Evolutionary conservation across 2,797 vertebrate genomes (phyloP), one percentile per base, ranked within the genome.

Genomic region (Todus mexicanus): DNA sequence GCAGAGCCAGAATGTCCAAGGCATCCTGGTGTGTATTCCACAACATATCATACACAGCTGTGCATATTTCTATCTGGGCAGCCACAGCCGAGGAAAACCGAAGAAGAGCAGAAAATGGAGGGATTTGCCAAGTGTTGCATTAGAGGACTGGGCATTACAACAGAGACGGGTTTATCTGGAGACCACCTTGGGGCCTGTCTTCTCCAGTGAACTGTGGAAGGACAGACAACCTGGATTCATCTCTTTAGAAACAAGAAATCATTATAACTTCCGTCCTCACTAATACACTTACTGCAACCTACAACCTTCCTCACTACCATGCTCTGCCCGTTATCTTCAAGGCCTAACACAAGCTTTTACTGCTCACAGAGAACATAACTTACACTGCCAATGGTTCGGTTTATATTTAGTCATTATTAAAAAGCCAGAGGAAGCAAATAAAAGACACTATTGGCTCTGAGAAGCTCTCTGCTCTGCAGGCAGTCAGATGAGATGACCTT

Each of bases 321-420:
- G 12, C 57, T 4, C 27, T 38, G 51, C 25, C 35, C n/a, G 40
- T 87, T 78, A 72, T 68, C 37, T 9, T 68, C 71, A 80, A 43
- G 27, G 57, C 70, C 61, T 88, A 63, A 68, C 71, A 82, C 25
- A 5, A 11, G 50, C 65, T 89, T 93, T 90, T 87, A 64, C 51
- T 89, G 84, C 61, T 83, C 48, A 57, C 66, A 66, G 84, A 93
- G 69, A 86, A 54, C 33, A 45, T 45, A 93, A 83, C 54, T 93
- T 59, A 54, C 3, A 48, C 23, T 78, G 92, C 90, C 78, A 89
- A 85, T 54, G 94, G 73, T 70, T 83, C 10, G 1, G 61, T 85
- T 94, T 94, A 91, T 89, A 93, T 95, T 94, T 89, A 85, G 82
- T 78, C 43, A 3, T 89, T 92, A 94, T 81, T 93, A 93, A 92